Conservation (phyloP, 2,888 invertebrate genomes). For the Microchrysa polita region DNA sequence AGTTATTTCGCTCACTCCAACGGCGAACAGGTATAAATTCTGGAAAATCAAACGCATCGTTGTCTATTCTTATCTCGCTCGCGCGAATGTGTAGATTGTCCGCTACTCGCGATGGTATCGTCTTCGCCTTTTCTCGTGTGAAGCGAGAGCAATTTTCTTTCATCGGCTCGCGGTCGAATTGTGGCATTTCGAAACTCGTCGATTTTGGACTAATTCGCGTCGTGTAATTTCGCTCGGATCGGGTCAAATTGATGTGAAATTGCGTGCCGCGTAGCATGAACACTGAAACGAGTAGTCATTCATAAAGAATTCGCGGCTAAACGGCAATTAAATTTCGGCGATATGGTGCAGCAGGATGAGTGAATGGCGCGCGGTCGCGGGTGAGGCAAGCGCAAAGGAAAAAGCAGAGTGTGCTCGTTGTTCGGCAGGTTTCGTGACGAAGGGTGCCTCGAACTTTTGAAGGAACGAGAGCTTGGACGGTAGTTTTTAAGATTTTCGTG, state of each 20-base stretch:
- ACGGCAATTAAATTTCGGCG: background rate
- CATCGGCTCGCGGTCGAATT: slow-evolving; percentile 8
- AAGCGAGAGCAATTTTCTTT: background rate
- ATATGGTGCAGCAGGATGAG: slow-evolving; percentile 16
- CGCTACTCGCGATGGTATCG: background rate
- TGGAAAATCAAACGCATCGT: background rate
- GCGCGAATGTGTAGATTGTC: background rate
- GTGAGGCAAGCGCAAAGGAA: slow-evolving; percentile 5
- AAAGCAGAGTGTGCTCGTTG: background rate
- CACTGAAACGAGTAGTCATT: background rate
- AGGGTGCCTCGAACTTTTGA: background rate
- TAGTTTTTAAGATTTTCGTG: background rate
- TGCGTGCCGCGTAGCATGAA: background rate
- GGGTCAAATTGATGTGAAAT: background rate
- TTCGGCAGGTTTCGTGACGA: background rate
- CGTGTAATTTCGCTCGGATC: background rate
- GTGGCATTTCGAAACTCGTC: slow-evolving; percentile 20
- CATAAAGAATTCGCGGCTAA: slow-evolving; percentile 28
- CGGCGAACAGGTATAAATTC: background rate
- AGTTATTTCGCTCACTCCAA: background rate
- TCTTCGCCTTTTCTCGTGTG: background rate
- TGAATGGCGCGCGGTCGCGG: background rate
- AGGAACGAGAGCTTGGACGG: no score
- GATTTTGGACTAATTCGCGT: background rate
- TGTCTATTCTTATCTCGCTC: slow-evolving; percentile 3